A percentile compares a stretch with the other conserved stretches of the same genome.
Evolutionary conservation across 1,140 invertebrate genomes (phyloP).

Genomic region (Eciton burchellii): DNA sequence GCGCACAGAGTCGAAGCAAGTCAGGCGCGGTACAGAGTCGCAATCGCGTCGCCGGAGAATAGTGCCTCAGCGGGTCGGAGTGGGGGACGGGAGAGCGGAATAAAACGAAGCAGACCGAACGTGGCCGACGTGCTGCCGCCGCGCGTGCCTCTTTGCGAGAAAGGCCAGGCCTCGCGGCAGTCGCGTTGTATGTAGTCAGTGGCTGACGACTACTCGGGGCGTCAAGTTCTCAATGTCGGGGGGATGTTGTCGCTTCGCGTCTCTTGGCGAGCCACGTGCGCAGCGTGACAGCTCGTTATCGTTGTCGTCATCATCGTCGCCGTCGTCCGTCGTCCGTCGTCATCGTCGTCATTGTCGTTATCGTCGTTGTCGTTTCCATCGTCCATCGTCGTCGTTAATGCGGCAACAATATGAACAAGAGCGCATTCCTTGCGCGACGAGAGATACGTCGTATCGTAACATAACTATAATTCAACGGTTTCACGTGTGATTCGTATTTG

Average conservation of each 20-base stretch:
- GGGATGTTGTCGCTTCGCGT: constrained; percentile 64
- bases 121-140: constrained; percentile 60
- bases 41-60: constrained; percentile 39
- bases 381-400: neutral
- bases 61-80: constrained; percentile 45
- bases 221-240: constrained; percentile 77
- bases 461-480: constrained; percentile 62
- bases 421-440: constrained; percentile 33
- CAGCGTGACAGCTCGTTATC: constrained; percentile 77
- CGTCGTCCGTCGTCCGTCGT: neutral
- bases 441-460: constrained; percentile 75
- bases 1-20: constrained; percentile 53
- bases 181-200: constrained; percentile 75
- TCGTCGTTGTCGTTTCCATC: neutral
- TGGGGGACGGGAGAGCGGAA: constrained; percentile 38
- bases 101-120: constrained; percentile 69
- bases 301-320: neutral
- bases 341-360: neutral
- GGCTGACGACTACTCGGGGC: constrained; percentile 82
- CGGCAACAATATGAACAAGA: neutral
- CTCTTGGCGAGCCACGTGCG: constrained; percentile 78
- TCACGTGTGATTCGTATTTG: neutral
- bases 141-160: constrained; percentile 69
- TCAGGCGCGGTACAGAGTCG: constrained; percentile 31
- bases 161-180: constrained; percentile 20